Evolutionary conservation across 2,888 invertebrate species (phyloP), one percentile per base, ranked within the genome.

Genomic region (Lepas anatifera): DNA sequence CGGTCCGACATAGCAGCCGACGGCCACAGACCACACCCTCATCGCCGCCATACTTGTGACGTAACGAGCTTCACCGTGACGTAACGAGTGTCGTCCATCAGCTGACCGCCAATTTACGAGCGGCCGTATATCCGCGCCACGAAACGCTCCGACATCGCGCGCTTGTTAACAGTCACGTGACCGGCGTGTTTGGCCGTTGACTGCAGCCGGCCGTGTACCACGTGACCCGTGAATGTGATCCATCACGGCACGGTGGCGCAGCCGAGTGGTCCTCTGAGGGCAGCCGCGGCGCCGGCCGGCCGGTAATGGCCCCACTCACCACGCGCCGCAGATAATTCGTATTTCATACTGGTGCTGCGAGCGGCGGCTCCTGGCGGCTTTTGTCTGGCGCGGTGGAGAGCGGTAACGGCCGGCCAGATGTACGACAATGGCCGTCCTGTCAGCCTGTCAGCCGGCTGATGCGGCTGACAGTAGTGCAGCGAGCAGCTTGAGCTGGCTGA

Each of bases 21-120:
- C 52, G 6, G 16, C 29, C 29, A 1, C 41, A 10, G 41, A 41
- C n/a, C 41, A 41, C 41, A 29, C 52, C 52, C 52, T 52, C 52
- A 52, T 52, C 52, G 29, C 52, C 52, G 52, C 52, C 52, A 52
- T 52, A 27, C 29, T 52, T 29, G 52, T 52, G 52, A 52, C 52
- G 52, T 52, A 52, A 52, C n/a, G n/a, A n/a, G n/a, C n/a, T n/a
- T n/a, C n/a, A n/a, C n/a, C n/a, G 52, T 52, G 52, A 52, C 52
- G 52, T 52, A 52, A 52, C 52, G 52, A 52, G 52, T 13, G 29
- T 13, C 52, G 22, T 52, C 27, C 27, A 52, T 52, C 52, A 52
- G 13, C 27, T 29, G 52, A 13, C 4, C 29, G 52, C 52, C 52
- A 52, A 52, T 52, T 52, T 52, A 52, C 22, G 52, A 52, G 13